phyloP scores from a whole-genome alignment of 2,113 vertebrate genomes.

The Microtus oregoni region DNA sequence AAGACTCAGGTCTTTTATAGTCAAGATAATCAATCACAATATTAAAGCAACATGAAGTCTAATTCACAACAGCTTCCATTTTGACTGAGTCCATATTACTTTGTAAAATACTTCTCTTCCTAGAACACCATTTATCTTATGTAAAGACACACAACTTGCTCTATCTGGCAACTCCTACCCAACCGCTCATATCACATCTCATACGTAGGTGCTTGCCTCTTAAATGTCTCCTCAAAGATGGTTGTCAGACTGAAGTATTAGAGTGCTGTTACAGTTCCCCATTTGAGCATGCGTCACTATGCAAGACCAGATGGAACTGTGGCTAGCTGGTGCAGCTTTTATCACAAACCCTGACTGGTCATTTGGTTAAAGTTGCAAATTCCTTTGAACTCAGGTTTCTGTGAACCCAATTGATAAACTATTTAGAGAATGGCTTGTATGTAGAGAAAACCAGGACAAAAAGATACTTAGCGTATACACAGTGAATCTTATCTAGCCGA shows the following conservation, averaged over 20 bases:
- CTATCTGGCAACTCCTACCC: not conserved
- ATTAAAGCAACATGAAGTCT: conserved; percentile 56
- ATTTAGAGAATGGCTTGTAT: conserved; percentile 9
- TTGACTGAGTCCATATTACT: conserved; percentile 61
- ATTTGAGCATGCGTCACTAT: not conserved
- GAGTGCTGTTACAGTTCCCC: conserved; percentile 38
- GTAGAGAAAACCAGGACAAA: conserved; percentile 57
- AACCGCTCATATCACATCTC: not conserved
- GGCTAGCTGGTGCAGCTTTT: conserved; percentile 18
- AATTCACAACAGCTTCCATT: conserved; percentile 68
- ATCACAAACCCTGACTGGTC: conserved; percentile 3
- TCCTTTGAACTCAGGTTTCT: conserved; percentile 33
- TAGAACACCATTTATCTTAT: conserved; percentile 22
- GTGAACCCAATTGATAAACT: conserved; percentile 11
- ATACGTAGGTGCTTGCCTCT: conserved; percentile 45
- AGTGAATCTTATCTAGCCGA: conserved; percentile 55
- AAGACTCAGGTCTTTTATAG: conserved; percentile 59
- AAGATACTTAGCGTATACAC: conserved; percentile 64
- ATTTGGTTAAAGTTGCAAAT: conserved; percentile 57
- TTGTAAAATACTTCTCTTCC: conserved; percentile 42
- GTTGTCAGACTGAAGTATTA: conserved; percentile 51
- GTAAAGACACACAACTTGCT: conserved; percentile 44
- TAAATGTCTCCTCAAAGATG: conserved; percentile 44
- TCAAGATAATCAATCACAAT: conserved; percentile 74
- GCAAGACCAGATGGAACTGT: conserved; percentile 63